phyloP scores from a whole-genome alignment of 2,797 vertebrate genomes.

The Selene dorsalis region DNA sequence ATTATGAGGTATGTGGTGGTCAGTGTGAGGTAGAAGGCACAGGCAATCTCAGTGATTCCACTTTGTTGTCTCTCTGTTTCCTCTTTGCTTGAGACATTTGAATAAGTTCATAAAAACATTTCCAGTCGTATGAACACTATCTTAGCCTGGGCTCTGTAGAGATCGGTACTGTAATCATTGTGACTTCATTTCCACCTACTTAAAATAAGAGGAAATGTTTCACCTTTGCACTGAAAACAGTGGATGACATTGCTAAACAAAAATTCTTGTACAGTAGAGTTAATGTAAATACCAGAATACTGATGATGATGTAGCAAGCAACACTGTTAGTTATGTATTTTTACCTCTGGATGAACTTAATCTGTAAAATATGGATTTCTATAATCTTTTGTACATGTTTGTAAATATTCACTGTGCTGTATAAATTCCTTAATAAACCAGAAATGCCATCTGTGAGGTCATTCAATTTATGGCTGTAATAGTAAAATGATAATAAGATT shows the following conservation, averaged over 20 bases:
- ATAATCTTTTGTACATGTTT: constrained; percentile 68
- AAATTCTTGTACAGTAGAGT: constrained; percentile 59
- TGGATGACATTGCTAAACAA: constrained; percentile 47
- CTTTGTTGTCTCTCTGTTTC: constrained; percentile 20
- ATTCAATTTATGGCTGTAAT: neutral
- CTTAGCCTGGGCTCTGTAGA: constrained; percentile 46
- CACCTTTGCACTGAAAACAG: constrained; percentile 73
- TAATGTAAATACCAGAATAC: constrained; percentile 66
- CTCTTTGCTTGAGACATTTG: constrained; percentile 13
- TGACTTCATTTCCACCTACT: constrained; percentile 52
- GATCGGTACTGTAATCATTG: constrained; percentile 74
- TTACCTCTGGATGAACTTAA: constrained; percentile 28
- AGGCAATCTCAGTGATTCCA: constrained; percentile 8
- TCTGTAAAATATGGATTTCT: constrained; percentile 58
- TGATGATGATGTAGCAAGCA: constrained; percentile 31
- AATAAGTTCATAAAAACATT: constrained; percentile 13
- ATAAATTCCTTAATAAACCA: constrained; percentile 74
- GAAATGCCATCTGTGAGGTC: constrained; percentile 29
- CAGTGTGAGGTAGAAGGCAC: constrained; percentile 9
- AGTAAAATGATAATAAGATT: neutral
- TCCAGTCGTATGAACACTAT: constrained; percentile 42
- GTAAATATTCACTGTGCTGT: constrained; percentile 71
- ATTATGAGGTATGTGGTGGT: constrained; percentile 3
- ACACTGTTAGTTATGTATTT: constrained; percentile 47
- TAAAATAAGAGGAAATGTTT: constrained; percentile 52